phyloP scores from a whole-genome alignment of 2,113 vertebrate species.

The Myotis yumanensis region DNA sequence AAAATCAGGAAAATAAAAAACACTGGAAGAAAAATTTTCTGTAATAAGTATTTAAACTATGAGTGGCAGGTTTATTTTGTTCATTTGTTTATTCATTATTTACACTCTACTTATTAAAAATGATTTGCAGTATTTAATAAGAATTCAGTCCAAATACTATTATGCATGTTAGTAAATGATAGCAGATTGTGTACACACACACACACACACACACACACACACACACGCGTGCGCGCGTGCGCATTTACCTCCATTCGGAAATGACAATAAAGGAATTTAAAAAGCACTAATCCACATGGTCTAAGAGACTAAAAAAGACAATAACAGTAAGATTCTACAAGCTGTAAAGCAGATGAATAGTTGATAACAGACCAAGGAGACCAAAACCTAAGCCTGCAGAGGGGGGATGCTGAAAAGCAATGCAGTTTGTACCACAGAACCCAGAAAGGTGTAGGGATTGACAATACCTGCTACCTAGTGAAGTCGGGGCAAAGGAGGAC shows the following conservation, averaged over 20 bases:
- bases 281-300: neutral
- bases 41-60: neutral
- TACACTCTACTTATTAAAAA: neutral
- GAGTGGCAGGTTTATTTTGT: neutral
- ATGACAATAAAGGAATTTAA: neutral
- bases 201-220: neutral
- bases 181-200: neutral
- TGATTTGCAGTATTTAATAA: neutral
- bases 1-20: neutral
- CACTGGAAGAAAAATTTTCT: neutral
- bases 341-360: neutral
- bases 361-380: neutral
- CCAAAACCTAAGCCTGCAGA: neutral
- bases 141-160: neutral
- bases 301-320: neutral
- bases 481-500: accelerated
- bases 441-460: neutral
- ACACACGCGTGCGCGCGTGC: neutral
- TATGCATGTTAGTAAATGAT: neutral
- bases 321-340: neutral
- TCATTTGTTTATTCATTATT: neutral
- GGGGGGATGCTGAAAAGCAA: neutral
- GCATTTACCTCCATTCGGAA: neutral
- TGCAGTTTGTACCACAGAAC: neutral
- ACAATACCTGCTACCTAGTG: neutral